Evolutionary conservation across 2,797 vertebrate genomes (phyloP).

Genomic region (Syncerus caffer): DNA sequence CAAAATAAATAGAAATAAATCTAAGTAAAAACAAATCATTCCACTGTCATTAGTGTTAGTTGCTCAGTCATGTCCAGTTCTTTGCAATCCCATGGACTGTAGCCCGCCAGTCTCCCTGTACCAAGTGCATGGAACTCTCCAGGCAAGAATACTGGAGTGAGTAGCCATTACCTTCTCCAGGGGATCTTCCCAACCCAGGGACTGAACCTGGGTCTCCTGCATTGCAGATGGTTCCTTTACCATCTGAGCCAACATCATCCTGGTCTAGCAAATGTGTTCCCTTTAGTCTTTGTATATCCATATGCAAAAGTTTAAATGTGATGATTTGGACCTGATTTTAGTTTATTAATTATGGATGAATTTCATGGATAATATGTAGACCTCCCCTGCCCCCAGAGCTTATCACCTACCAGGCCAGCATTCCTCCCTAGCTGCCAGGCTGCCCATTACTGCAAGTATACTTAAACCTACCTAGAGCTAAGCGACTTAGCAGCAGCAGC

Average conservation of each 20-base stretch:
- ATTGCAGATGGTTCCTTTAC: neutral
- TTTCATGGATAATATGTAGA: neutral
- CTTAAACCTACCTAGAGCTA: neutral
- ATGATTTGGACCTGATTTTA: neutral
- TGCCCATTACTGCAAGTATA: neutral
- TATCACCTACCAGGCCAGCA: neutral
- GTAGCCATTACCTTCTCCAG: neutral
- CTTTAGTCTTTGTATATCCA: neutral
- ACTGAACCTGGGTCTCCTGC: neutral
- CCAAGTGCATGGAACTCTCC: neutral
- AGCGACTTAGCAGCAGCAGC: too few relatives aligned
- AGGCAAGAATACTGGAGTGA: neutral
- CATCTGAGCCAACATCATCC: neutral
- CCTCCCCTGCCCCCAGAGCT: neutral
- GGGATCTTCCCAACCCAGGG: neutral
- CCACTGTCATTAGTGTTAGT: neutral
- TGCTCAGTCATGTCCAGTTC: neutral
- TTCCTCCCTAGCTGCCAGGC: neutral
- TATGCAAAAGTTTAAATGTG: neutral
- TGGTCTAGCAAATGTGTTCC: neutral
- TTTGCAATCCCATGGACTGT: neutral
- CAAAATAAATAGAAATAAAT: neutral
- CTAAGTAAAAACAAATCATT: neutral
- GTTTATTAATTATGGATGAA: neutral
- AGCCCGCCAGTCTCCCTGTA: neutral